Base-by-base conservation (phyloP, 1,140 invertebrate species). In the Zophobas atratus region DNA sequence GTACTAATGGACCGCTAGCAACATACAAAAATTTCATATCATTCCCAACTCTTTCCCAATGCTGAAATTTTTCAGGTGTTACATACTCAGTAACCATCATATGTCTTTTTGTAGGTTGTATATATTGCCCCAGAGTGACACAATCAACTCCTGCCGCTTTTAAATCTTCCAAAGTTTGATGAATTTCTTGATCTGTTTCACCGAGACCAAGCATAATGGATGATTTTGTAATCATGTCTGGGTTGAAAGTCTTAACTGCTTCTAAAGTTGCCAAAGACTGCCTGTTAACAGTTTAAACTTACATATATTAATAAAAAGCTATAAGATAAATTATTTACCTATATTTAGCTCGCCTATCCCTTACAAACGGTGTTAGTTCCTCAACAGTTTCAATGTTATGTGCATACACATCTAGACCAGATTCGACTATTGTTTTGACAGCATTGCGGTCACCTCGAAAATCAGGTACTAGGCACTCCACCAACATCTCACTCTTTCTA, bases 131-230 rank as follows among this genome's bases (percentile, higher is more conserved):
- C 3, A 99, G 88, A 0, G 99, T 99, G 0, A 99, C 82, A 86
- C 97, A 99, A 85, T 99, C 98, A 0, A 99, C 98, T 36, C 93
- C 94, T 41, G 88, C 92, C 20, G 87, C 85, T 76, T 92, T 88
- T 1, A 98, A 87, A 89, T 98, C 96, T 88, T 90, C 90, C 90
- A 99, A 91, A 4, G 97, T 96, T 88, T 95, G 91, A 83, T 93
- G 89, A 4, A 99, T 89, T 90, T 99, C 93, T 71, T 94, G 91
- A 85, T 99, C 97, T 0, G 93, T 96, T 89, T 99, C 99, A 0
- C 98, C 98, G 1, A 99, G 88, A 2, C 98, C 99, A 8, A 99
- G 88, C 99, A 99, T 99, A 77, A 99, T 95, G 0, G 98, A 99
- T 0, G 97, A 97, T 88, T 99, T 99, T 0, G 98, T 99, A 43